Conservation (phyloP, 2,797 vertebrate genomes). For the Aeoliscus strigatus region DNA sequence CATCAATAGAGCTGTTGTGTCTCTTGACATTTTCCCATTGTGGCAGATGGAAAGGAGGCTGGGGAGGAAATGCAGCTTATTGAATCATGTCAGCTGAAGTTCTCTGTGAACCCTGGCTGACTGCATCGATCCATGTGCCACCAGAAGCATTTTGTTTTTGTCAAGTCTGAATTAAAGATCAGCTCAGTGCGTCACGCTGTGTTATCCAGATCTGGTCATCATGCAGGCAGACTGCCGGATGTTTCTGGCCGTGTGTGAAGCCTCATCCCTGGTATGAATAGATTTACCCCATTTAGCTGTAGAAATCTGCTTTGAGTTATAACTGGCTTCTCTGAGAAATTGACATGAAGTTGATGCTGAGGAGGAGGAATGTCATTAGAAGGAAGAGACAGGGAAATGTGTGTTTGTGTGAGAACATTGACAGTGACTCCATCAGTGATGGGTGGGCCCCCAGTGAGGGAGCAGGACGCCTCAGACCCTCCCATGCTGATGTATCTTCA, state of each 20-base stretch:
- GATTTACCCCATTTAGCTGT: slow-evolving; percentile 19
- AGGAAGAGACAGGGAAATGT: slow-evolving; percentile 1
- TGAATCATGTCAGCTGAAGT: slow-evolving; percentile 45
- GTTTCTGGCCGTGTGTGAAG: slow-evolving; percentile 7
- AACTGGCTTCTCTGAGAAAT: slow-evolving; percentile 44
- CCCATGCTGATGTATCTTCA: slow-evolving; percentile 34
- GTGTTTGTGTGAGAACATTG: slow-evolving; percentile 6
- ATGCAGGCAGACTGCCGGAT: slow-evolving; percentile 17
- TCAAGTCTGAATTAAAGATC: slow-evolving; percentile 36
- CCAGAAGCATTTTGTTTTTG: slow-evolving; percentile 15
- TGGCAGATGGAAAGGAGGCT: slow-evolving; percentile 19
- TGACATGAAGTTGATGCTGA: slow-evolving; percentile 50
- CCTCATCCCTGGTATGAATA: slow-evolving; percentile 25
- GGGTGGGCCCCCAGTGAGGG: slow-evolving; percentile 1
- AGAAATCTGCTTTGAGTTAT: slow-evolving; percentile 45
- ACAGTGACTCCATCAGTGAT: too few relatives aligned
- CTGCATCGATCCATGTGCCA: slow-evolving; percentile 26
- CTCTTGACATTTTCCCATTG: slow-evolving; percentile 42
- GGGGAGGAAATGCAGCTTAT: slow-evolving; percentile 34
- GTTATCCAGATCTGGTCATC: slow-evolving; percentile 24
- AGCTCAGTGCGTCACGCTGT: slow-evolving; percentile 19
- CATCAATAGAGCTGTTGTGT: slow-evolving; percentile 13
- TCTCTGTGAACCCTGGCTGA: slow-evolving; percentile 17
- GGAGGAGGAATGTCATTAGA: slow-evolving; percentile 48
- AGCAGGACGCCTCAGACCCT: too few relatives aligned